Conservation (phyloP, 2,797 vertebrate genomes). For the Pseudochaenichthys georgianus region DNA sequence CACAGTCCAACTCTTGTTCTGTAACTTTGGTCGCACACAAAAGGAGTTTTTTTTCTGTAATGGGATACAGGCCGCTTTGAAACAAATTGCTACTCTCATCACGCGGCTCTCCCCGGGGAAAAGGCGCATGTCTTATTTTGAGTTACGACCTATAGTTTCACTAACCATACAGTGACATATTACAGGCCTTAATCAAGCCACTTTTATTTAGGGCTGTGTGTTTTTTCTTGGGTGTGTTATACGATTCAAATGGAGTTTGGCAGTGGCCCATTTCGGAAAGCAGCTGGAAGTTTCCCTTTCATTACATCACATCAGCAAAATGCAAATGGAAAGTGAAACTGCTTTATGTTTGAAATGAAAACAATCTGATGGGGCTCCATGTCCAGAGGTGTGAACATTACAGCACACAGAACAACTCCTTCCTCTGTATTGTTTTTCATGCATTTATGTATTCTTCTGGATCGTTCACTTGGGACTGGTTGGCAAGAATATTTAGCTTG, state of each 20-base stretch:
- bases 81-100: constrained; percentile 56
- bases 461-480: too few relatives aligned
- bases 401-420: not conserved
- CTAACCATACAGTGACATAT: constrained; percentile 50
- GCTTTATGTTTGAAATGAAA: not conserved
- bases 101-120: constrained; percentile 20
- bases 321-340: not conserved
- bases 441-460: too few relatives aligned
- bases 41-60: constrained; percentile 20
- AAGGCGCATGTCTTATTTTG: constrained; percentile 33
- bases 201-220: constrained; percentile 8
- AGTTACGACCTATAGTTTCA: constrained; percentile 47
- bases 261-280: not conserved
- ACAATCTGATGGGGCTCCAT: not conserved
- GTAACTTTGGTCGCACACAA: constrained; percentile 44
- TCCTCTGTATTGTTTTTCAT: too few relatives aligned
- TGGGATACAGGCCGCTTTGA: constrained; percentile 49
- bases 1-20: constrained; percentile 39
- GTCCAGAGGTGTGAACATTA: not conserved
- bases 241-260: not conserved
- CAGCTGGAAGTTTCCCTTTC: not conserved
- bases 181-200: constrained; percentile 39
- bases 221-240: constrained; percentile 6
- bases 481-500: too few relatives aligned
- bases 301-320: not conserved